A percentile compares a stretch with the other conserved stretches of the same genome.
These are phyloP conservation scores for Gopherus flavomarginatus DNA, from an alignment of 2,113 vertebrate species.

Conservation along the genomic window DNA sequence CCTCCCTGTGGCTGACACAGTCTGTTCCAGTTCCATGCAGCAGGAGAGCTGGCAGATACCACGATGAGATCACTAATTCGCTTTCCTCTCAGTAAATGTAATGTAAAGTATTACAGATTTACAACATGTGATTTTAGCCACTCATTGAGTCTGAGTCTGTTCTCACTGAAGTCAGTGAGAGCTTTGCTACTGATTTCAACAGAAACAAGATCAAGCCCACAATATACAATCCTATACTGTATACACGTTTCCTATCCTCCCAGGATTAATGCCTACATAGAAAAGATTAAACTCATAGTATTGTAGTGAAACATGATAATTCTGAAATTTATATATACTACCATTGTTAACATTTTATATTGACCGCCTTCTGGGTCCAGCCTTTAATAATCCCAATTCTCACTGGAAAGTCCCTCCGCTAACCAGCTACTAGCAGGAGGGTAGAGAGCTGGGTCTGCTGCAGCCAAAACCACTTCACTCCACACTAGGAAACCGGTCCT, in stretches of 20 bases:
- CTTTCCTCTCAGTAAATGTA: background rate
- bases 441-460: background rate
- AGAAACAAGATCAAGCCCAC: background rate
- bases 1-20: slow-evolving; percentile 28
- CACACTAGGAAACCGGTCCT: background rate
- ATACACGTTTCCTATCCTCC: background rate
- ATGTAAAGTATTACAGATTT: background rate
- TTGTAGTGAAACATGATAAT: background rate
- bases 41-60: slow-evolving; percentile 30
- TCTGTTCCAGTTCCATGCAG: slow-evolving; percentile 37
- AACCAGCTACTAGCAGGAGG: background rate
- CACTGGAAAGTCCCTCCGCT: background rate
- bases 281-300: background rate
- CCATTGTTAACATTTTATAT: background rate
- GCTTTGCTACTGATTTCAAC: background rate
- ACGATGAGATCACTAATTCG: slow-evolving; percentile 33
- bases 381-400: background rate
- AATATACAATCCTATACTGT: background rate
- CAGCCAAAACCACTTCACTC: background rate
- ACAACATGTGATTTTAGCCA: background rate
- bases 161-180: background rate
- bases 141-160: background rate
- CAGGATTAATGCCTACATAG: background rate
- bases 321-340: background rate
- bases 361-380: background rate